phyloP scores from a whole-genome alignment of 2,113 vertebrate genomes.

The Oxyura jamaicensis region DNA sequence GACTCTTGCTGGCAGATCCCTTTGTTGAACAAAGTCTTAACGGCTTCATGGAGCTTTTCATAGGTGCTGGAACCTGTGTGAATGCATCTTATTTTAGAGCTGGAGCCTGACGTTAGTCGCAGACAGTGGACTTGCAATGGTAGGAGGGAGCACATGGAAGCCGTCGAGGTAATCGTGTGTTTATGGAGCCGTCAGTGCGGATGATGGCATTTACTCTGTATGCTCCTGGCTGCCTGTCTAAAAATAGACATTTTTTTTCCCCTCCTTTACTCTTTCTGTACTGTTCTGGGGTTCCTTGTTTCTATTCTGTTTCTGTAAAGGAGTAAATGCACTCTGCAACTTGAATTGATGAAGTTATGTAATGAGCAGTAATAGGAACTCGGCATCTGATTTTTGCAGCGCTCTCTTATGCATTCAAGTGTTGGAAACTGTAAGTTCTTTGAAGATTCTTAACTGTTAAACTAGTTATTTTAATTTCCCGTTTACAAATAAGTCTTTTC shows the following conservation, averaged over 20 bases:
- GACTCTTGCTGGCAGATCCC: neutral
- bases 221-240: neutral
- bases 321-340: neutral
- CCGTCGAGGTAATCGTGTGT: accelerated
- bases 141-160: neutral
- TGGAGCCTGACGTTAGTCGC: neutral
- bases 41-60: neutral
- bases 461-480: neutral
- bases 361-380: neutral
- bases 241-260: neutral
- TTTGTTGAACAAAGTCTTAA: neutral
- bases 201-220: accelerated
- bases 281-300: neutral
- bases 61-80: neutral
- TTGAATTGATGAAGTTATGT: neutral
- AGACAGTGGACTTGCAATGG: neutral
- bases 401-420: neutral
- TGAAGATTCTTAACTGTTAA: neutral
- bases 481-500: neutral
- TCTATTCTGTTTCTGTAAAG: neutral
- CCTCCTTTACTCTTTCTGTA: neutral
- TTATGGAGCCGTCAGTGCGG: accelerated
- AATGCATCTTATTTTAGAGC: accelerated
- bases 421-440: neutral
- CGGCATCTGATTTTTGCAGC: neutral